Conservation (phyloP, 2,888 invertebrate genomes). For the Leptopilina myrica region DNA sequence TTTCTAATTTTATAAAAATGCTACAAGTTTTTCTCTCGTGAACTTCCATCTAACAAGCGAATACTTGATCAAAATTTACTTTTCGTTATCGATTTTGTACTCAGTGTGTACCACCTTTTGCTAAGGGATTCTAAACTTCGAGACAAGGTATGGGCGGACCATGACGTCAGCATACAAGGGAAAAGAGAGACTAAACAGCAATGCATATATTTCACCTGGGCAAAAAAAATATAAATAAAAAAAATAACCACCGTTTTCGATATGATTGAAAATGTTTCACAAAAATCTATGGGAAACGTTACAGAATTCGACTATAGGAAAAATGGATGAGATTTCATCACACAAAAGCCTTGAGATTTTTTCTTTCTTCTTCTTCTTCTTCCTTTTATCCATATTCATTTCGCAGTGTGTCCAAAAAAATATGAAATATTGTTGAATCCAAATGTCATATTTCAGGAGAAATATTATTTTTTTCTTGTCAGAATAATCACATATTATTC, state of each 20-base stretch:
- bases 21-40: not conserved
- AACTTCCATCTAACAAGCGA: not conserved
- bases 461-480: no score
- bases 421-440: slow-evolving; percentile 16
- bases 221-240: not conserved
- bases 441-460: not conserved
- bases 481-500: no score
- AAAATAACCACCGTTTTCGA: not conserved
- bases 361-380: not conserved
- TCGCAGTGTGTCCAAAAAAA: no score
- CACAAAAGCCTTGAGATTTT: slow-evolving; percentile 31
- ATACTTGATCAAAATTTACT: slow-evolving; percentile 20
- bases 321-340: slow-evolving; percentile 49
- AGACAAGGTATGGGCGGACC: slow-evolving; percentile 52
- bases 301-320: slow-evolving; percentile 50
- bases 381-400: not conserved
- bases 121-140: slow-evolving; percentile 34
- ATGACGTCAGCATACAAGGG: slow-evolving; percentile 50
- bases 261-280: slow-evolving; percentile 56
- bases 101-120: not conserved
- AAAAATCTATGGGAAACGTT: slow-evolving; percentile 48
- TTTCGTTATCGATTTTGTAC: slow-evolving; percentile 8
- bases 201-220: slow-evolving; percentile 46
- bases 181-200: slow-evolving; percentile 43
- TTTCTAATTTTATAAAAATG: not conserved